phyloP scores from a whole-genome alignment of 2,888 invertebrate genomes.

The Agapetus fuscipes region DNA sequence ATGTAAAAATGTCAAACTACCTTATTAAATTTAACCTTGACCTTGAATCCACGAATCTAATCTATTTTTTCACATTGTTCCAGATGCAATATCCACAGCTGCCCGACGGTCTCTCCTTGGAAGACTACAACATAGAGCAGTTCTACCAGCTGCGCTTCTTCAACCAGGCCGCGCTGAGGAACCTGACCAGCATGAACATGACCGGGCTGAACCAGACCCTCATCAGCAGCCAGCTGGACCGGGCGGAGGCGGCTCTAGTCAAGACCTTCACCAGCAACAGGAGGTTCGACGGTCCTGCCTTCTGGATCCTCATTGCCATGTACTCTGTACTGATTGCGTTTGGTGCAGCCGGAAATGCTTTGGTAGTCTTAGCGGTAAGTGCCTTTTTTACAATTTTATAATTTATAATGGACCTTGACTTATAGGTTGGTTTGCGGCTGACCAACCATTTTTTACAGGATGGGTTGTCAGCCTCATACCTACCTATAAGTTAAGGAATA shows the following conservation, averaged over 20 bases:
- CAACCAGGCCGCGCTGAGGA: no score
- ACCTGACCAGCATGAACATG: slow-evolving; percentile 6
- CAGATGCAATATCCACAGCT: background rate
- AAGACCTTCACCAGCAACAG: slow-evolving; percentile 38
- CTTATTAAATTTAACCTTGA: background rate
- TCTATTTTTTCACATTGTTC: background rate
- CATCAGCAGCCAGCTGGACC: slow-evolving; percentile 11
- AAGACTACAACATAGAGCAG: no score
- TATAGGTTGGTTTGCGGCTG: no score
- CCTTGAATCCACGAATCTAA: background rate
- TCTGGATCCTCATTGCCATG: slow-evolving; percentile 55
- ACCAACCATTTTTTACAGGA: no score
- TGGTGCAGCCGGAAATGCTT: slow-evolving; percentile 75
- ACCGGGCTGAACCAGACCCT: slow-evolving; percentile 4
- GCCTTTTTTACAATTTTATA: slow-evolving; percentile 15
- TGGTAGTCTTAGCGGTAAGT: slow-evolving; percentile 65
- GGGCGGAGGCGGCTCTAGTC: slow-evolving; percentile 9
- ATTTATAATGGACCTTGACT: no score
- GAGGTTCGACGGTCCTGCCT: slow-evolving; percentile 60
- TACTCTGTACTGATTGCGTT: slow-evolving; percentile 69
- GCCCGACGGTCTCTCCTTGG: no score
- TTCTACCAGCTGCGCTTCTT: no score
- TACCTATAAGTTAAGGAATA: no score
- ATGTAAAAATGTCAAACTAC: background rate
- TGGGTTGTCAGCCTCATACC: no score